phyloP scores from a whole-genome alignment of 1,140 invertebrate genomes.

The Acromyrmex charruanus region DNA sequence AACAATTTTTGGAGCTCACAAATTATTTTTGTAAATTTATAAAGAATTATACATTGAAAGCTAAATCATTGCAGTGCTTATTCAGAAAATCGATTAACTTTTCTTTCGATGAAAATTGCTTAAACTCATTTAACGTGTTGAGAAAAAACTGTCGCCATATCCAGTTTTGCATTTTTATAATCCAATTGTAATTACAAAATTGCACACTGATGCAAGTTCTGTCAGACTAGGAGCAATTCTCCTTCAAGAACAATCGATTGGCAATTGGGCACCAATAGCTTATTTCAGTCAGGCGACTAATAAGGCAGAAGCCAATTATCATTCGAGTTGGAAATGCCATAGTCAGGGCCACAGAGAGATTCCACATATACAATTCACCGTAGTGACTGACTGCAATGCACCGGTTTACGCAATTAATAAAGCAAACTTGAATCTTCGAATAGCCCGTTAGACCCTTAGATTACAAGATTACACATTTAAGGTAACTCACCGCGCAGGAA shows the following conservation, averaged over 20 bases:
- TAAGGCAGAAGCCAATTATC: neutral
- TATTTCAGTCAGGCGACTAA: neutral
- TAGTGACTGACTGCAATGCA: neutral
- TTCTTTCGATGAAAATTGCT: neutral
- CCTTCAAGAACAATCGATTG: neutral
- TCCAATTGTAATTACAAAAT: neutral
- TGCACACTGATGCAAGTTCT: neutral
- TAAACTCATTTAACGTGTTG: neutral
- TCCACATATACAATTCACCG: neutral
- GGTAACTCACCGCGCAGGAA: neutral
- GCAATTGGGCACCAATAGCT: neutral
- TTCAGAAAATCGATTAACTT: no score
- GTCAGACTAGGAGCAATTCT: neutral
- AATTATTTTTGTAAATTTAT: no score
- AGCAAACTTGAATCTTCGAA: neutral
- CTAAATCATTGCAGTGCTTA: no score
- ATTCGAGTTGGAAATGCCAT: neutral
- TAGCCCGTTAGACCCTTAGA: neutral
- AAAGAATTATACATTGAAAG: no score
- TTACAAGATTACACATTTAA: neutral
- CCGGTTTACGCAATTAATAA: neutral
- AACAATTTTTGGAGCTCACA: no score
- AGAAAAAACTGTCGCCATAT: neutral
- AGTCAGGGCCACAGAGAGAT: no score
- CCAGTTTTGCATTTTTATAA: neutral